Evolutionary conservation across 2,888 invertebrate genomes (phyloP).

Genomic region (Eristalis tenax): DNA sequence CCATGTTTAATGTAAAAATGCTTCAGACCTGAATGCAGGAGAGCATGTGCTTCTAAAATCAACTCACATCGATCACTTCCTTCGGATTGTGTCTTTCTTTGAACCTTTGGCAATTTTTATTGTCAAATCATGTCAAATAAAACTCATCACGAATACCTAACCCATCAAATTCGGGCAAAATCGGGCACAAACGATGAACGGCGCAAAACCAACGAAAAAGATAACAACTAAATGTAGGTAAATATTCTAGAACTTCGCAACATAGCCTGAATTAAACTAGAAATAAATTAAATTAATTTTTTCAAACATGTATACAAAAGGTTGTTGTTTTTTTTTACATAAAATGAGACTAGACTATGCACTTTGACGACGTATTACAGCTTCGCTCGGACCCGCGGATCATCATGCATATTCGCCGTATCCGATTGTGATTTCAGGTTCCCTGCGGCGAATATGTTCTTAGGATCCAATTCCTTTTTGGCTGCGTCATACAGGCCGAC

Average conservation of each 20-base stretch:
- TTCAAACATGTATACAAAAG: neutral
- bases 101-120: slow-evolving; percentile 55
- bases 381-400: slow-evolving; percentile 22
- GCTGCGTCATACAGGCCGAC: slow-evolving; percentile 89
- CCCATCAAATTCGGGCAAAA: neutral
- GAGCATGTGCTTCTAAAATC: too few species aligned
- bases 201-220: neutral
- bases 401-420: neutral
- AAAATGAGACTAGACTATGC: slow-evolving; percentile 46
- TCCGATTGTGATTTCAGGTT: slow-evolving; percentile 84
- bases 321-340: slow-evolving; percentile 22
- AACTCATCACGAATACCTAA: neutral
- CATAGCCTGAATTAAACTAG: slow-evolving; percentile 19
- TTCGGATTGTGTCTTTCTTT: slow-evolving; percentile 33
- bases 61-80: neutral
- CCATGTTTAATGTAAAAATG: neutral
- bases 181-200: neutral
- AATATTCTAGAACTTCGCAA: neutral
- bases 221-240: neutral
- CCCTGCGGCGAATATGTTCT: slow-evolving; percentile 95
- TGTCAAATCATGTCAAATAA: neutral
- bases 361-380: slow-evolving; percentile 33
- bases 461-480: slow-evolving; percentile 94
- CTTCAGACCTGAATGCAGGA: neutral
- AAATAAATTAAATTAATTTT: slow-evolving; percentile 7